These are phyloP conservation scores for Eumacrocentrus americanus DNA, from an alignment of 2,888 invertebrate genomes.

Conservation along the genomic window DNA sequence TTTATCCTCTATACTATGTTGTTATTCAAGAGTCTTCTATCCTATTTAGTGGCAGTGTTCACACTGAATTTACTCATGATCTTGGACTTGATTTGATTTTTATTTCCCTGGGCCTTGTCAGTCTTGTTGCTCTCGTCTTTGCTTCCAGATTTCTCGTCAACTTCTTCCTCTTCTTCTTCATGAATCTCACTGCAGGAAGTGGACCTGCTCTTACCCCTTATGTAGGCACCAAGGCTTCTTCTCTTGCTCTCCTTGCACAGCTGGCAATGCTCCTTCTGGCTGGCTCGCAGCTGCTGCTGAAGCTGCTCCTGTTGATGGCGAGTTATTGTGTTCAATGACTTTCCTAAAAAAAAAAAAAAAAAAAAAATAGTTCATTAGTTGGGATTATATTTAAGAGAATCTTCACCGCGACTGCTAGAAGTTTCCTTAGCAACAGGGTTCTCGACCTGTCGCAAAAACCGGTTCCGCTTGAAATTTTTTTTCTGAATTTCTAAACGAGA, in stretches of 20 bases:
- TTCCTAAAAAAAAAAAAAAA: constrained; percentile 41
- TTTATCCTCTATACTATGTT: no score
- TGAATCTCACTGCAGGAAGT: constrained; percentile 63
- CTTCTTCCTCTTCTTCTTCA: constrained; percentile 62
- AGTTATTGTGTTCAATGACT: constrained; percentile 35
- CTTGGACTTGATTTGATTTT: neutral
- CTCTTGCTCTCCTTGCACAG: constrained; percentile 66
- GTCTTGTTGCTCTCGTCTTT: constrained; percentile 9
- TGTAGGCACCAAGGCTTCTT: constrained; percentile 63
- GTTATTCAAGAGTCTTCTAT: neutral
- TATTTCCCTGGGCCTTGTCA: neutral
- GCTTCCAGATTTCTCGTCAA: constrained; percentile 34
- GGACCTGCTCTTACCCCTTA: constrained; percentile 63
- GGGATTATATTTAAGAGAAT: no score
- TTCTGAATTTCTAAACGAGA: neutral
- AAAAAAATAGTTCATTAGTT: no score
- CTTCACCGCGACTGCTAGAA: no score
- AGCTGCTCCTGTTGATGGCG: constrained; percentile 53
- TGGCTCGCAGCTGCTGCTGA: constrained; percentile 51
- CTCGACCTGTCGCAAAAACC: neutral
- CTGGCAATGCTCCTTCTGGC: constrained; percentile 61
- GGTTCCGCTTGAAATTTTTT: neutral
- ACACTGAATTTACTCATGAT: neutral
- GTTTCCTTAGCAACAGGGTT: no score
- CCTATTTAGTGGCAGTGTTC: neutral